phyloP scores from a whole-genome alignment of 2,888 invertebrate species.

The Drosophila melanosoma region DNA sequence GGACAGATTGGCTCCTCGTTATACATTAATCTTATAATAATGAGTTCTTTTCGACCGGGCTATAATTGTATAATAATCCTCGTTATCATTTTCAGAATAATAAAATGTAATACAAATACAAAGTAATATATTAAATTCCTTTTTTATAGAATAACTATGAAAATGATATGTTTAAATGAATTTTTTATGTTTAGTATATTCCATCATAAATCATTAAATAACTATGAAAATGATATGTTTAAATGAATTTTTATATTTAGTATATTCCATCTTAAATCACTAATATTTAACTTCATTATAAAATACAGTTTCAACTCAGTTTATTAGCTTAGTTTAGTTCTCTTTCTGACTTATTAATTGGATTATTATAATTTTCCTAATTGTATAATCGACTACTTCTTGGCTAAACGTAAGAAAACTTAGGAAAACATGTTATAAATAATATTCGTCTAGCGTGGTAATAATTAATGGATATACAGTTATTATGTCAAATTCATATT shows the following conservation, averaged over 20 bases:
- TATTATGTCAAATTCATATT: background rate
- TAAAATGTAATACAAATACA: too few species aligned
- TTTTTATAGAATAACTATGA: background rate
- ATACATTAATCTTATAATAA: conserved; percentile 3
- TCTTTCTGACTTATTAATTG: background rate
- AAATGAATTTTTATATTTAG: background rate
- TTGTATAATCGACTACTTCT: background rate
- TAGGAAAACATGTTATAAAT: background rate
- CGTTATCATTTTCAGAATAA: background rate
- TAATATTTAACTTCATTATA: background rate
- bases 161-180: background rate
- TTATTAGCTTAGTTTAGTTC: background rate
- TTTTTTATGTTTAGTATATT: background rate
- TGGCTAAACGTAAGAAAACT: background rate
- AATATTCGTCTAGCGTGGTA: background rate
- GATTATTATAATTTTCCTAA: background rate
- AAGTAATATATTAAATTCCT: background rate
- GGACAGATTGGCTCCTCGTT: background rate
- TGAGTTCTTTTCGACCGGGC: background rate
- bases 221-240: background rate
- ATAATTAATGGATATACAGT: conserved; percentile 6
- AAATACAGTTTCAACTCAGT: background rate
- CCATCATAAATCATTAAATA: background rate
- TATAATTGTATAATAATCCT: conserved; percentile 1
- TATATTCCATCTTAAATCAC: background rate